Percentiles rank a stretch among this genome's conserved stretches.
These are phyloP conservation scores for Perca schrenkii DNA, from an alignment of 2,113 vertebrate species.

Conservation along the genomic window DNA sequence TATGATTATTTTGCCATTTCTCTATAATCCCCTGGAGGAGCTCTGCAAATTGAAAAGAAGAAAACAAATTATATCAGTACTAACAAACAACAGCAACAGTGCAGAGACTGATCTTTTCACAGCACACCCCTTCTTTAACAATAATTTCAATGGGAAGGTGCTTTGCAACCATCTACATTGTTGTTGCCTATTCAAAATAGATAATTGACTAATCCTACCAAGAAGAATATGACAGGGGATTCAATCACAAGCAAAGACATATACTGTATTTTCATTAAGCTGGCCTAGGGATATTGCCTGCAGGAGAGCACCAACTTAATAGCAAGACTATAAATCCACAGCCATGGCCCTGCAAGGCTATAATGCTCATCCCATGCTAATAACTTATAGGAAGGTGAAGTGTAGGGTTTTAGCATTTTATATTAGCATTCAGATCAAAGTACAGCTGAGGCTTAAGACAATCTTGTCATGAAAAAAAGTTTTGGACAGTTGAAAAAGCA, in stretches of 20 bases:
- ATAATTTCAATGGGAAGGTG: neutral
- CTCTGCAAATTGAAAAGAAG: slow-evolving; percentile 30
- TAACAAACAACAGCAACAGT: slow-evolving; percentile 13
- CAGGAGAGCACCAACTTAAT: slow-evolving; percentile 11
- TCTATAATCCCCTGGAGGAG: slow-evolving; percentile 1
- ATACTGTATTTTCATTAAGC: slow-evolving; percentile 8
- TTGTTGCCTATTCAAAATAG: slow-evolving; percentile 24
- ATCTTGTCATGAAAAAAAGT: neutral
- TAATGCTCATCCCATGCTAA: neutral
- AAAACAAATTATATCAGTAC: neutral
- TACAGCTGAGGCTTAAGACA: neutral
- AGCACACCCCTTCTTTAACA: slow-evolving; percentile 12
- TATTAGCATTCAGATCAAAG: neutral
- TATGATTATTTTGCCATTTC: slow-evolving; percentile 10
- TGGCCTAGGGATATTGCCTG: neutral
- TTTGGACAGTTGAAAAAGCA: neutral
- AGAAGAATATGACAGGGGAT: slow-evolving; percentile 5
- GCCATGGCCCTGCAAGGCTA: neutral
- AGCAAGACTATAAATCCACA: slow-evolving; percentile 11
- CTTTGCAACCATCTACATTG: neutral
- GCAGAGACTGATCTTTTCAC: slow-evolving; percentile 18
- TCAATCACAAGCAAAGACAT: neutral
- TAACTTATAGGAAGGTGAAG: neutral
- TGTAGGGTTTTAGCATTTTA: neutral
- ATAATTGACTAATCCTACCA: slow-evolving; percentile 1